Percentiles rank a stretch among this genome's conserved stretches.
Conservation (phyloP, 2,797 vertebrate species). For the Pseudochirops cupreus region DNA sequence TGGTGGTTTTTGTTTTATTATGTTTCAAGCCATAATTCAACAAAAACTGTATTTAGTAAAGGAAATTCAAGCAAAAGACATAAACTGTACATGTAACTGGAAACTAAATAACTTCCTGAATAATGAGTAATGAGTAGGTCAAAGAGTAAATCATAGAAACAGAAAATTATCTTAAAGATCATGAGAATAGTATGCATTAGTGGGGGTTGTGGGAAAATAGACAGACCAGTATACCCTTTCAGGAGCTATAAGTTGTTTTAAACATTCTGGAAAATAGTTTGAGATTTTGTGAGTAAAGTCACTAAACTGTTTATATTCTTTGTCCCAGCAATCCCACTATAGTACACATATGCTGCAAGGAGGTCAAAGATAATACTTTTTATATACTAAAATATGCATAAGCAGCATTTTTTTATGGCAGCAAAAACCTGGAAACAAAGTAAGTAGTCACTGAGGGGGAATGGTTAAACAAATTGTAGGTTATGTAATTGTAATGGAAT, state of each 20-base stretch:
- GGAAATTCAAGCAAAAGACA: not conserved
- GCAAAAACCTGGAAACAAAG: not conserved
- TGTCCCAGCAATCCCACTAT: not conserved
- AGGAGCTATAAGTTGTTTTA: not conserved
- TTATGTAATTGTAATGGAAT: not conserved
- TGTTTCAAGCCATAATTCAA: not conserved
- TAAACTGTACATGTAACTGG: not conserved
- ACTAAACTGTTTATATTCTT: not conserved
- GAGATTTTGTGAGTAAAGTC: not conserved
- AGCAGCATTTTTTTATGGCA: not conserved
- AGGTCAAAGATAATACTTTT: not conserved
- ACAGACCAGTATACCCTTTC: not conserved
- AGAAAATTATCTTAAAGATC: not conserved
- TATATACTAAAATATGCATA: not conserved
- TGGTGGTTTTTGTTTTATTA: slow-evolving; percentile 43
- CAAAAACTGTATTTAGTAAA: not conserved
- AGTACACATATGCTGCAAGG: not conserved
- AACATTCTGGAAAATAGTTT: not conserved
- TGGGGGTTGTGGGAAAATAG: not conserved
- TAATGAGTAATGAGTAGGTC: not conserved
- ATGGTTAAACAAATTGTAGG: not conserved
- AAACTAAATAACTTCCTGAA: not conserved
- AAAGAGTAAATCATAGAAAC: not conserved
- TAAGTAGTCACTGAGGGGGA: not conserved
- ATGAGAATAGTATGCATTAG: not conserved